A percentile compares a stretch with the other conserved stretches of the same genome.
These are phyloP conservation scores for Ylistrum balloti DNA, from an alignment of 1,140 invertebrate genomes.

Conservation along the genomic window DNA sequence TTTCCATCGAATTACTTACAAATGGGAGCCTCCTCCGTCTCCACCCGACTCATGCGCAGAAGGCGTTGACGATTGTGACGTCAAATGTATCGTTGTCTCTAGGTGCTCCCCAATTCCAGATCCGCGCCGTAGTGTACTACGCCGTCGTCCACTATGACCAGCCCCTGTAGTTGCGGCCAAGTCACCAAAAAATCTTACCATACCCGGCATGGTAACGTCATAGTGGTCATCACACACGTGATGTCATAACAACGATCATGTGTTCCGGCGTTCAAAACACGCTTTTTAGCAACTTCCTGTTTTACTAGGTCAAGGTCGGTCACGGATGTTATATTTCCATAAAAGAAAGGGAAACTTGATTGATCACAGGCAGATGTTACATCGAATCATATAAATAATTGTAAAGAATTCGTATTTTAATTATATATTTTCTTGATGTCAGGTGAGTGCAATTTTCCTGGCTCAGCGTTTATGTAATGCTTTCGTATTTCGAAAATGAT, in stretches of 20 bases:
- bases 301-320: neutral
- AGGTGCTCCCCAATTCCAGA: conserved; percentile 69
- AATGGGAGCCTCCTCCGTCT: conserved; percentile 54
- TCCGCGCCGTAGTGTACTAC: conserved; percentile 65
- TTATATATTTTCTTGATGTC: too few relatives aligned
- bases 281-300: neutral
- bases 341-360: too few relatives aligned
- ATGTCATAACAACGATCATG: neutral
- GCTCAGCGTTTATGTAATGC: too few relatives aligned
- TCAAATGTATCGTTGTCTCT: conserved; percentile 70
- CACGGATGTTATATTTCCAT: neutral
- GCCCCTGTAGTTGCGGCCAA: conserved; percentile 57
- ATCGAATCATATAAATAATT: too few relatives aligned
- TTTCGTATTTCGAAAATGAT: too few relatives aligned
- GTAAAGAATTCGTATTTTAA: too few relatives aligned
- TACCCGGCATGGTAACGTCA: conserved; percentile 66
- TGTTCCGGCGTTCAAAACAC: neutral
- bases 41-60: conserved; percentile 63
- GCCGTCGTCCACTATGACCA: conserved; percentile 37
- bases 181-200: conserved; percentile 70
- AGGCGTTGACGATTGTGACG: conserved; percentile 65
- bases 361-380: too few relatives aligned
- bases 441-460: too few relatives aligned
- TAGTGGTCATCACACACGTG: conserved; percentile 15
- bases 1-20: conserved; percentile 58